Base-by-base conservation (phyloP, 1,140 invertebrate species). In the Drosophila watanabei region DNA sequence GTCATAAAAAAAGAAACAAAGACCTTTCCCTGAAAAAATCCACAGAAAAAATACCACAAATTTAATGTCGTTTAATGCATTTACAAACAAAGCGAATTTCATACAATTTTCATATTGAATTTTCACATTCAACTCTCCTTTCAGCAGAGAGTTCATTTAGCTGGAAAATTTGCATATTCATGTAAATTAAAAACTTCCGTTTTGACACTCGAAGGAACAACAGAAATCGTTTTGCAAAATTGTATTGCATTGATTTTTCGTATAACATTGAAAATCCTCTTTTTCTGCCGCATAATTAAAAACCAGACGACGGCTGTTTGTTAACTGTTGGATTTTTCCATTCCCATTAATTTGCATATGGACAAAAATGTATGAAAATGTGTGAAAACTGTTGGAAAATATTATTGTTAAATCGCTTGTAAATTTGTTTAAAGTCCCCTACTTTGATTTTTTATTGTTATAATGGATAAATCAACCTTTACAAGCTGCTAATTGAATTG, bases 341-440 rank as follows among this genome's bases (percentile, higher is more conserved):
- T 86, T 83, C 58, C 63, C 84, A 54, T 72, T 84, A 39, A 88
- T 73, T 87, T 87, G 63, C 83, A 79, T 70, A 76, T 49, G 63
- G 20, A 16, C 18, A 20, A 16, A 45, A 43, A 58, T 48, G 39
- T 51, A 16, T 24, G 35, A 16, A 45, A 43, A 58, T 48, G 39
- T 51, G 64, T 16, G 49, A 58, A 43, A 69, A 62, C 41, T 49
- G 45, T 41, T 68, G 68, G 28, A 60, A 66, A 66, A 78, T 84
- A 78, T 88, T 89, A 81, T 78, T 89, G 80, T 81, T 89, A 81
- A 88, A 88, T 88, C 85, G 79, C 78, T 88, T 88, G 85, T 88
- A 79, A 84, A 89, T 81, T 89, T 64, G 75, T 75, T 78, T 66
- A 69, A 84, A 73, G 59, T 57, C 58, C 43, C 32, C 30, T 8